These are phyloP conservation scores for human DNA, from an alignment of 2,113 vertebrate genomes.

Conservation along the genomic window GRCh38 chr5:82323001-82323500, in stretches of 20 bases:
- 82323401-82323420: neutral
- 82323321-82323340: neutral
- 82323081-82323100: neutral
- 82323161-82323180: neutral
- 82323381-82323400: neutral
- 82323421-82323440: neutral
- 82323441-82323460: neutral
- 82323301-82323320: neutral
- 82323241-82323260: neutral
- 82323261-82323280: neutral
- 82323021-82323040: neutral
- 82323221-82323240: neutral
- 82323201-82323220: neutral
- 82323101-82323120: neutral
- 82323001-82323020: neutral
- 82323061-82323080: neutral
- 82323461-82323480: neutral
- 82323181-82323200: neutral
- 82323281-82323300: neutral
- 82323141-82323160: neutral
- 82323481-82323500: neutral
- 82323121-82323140: neutral
- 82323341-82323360: neutral
- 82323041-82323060: neutral
- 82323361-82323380: neutral